Base-by-base conservation (phyloP, 37 sponge, comb jelly and placozoan species). In the Amphimedon queenslandica region DNA sequence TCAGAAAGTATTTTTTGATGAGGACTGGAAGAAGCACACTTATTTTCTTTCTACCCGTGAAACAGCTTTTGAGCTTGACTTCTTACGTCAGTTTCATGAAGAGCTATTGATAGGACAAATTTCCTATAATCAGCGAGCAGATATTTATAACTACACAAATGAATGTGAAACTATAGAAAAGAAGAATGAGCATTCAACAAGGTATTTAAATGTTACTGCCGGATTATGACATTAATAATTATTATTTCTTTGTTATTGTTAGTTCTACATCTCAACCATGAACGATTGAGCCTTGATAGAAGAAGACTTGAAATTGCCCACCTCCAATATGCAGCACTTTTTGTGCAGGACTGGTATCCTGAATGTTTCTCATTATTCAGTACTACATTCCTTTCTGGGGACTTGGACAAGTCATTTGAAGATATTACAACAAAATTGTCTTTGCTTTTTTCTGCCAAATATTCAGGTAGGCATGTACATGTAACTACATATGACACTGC, bases 111-210 rank as follows among this genome's bases (percentile, higher is more conserved):
- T 79, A 71, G 72, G 80, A 1, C 64, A 70, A 28, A 5, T 79
- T 18, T 58, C 42, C 8, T 79, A 79, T 72, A 79, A 79, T 53
- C 80, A 79, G 57, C 2, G 72, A 11, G 39, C 63, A 31, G 80
- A 79, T 16, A 78, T 78, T 11, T 78, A 78, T 61, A 78, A 78
- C 34, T 18, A 20, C 8, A 32, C 21, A 20, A 47, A 70, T 73
- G 61, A 61, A 4, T 57, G 58, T 73, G 74, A 73, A n/a, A n/a
- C n/a, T 42, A 42, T 53, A 16, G 71, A 51, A 6, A 70, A 40
- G 53, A 70, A 70, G 53, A 70, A 40, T 10, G 8, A 27, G 8
- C 42, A 55, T 8, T 5, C 25, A 42, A 16, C 13, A 25, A 55
- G 51, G 53, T 20, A 13, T 16, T 10, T 6, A 6, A 5, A 66